Conservation (phyloP, 2,797 vertebrate species). For the Siniperca undulata region DNA sequence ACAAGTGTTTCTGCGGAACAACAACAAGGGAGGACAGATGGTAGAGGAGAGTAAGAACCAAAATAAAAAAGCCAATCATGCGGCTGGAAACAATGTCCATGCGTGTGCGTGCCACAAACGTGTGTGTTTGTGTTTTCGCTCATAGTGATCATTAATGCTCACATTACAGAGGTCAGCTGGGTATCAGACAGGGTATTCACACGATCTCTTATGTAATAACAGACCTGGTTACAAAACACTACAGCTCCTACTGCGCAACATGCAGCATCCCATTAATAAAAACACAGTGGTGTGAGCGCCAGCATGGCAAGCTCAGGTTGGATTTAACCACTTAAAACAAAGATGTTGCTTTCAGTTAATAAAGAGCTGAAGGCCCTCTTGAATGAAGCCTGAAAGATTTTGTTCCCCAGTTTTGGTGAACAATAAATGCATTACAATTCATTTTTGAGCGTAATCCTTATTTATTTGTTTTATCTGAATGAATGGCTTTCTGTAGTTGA, state of each 20-base stretch:
- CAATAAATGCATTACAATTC: background rate
- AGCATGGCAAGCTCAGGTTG: background rate
- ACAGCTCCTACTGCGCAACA: slow-evolving; percentile 43
- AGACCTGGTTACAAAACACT: slow-evolving; percentile 68
- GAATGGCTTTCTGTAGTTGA: background rate
- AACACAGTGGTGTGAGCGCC: background rate
- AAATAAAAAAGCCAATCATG: slow-evolving; percentile 51
- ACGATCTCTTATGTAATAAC: slow-evolving; percentile 68
- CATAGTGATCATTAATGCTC: slow-evolving; percentile 62
- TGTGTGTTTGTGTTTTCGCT: slow-evolving; percentile 21
- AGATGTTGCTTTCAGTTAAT: background rate
- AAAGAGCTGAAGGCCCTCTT: background rate
- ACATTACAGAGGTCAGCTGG: slow-evolving; percentile 78
- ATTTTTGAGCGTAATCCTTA: background rate
- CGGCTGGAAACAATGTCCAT: slow-evolving; percentile 27
- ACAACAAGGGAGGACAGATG: slow-evolving; percentile 7
- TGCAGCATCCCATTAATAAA: slow-evolving; percentile 44
- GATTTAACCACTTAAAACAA: background rate
- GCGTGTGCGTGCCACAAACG: background rate
- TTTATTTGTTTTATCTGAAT: background rate
- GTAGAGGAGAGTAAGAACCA: slow-evolving; percentile 9
- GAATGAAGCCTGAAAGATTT: background rate
- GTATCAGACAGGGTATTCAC: slow-evolving; percentile 69
- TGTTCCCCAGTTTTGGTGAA: background rate
- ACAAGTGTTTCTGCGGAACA: background rate